A percentile compares a stretch with the other conserved stretches of the same genome.
Evolutionary conservation across 2,888 invertebrate genomes (phyloP).

Genomic region (Mythimna lalbum): DNA sequence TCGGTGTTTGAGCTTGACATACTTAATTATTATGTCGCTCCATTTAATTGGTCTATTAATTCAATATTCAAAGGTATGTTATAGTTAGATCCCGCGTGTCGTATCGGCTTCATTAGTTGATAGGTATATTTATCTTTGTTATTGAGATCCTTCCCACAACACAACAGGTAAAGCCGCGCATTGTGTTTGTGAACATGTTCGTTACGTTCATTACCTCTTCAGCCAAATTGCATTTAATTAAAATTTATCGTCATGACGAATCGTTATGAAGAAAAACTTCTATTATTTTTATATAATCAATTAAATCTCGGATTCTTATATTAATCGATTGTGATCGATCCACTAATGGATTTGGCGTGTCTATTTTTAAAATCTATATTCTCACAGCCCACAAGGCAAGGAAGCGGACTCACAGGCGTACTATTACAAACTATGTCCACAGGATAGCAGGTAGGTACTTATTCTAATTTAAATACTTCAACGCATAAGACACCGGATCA

Average conservation of each 20-base stretch:
- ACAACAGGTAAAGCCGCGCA: constrained; percentile 9
- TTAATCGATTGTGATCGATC: constrained; percentile 37
- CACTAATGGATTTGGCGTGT: constrained; percentile 28
- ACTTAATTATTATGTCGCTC: too few species aligned
- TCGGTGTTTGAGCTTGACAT: too few species aligned
- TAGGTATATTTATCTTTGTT: background rate
- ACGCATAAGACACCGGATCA: too few species aligned
- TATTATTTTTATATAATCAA: constrained; percentile 40
- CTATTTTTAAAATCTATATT: constrained; percentile 1
- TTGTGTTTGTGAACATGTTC: constrained; percentile 15
- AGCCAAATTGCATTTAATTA: constrained; percentile 34
- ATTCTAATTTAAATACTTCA: too few species aligned
- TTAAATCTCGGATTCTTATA: constrained; percentile 33
- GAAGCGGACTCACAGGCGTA: background rate
- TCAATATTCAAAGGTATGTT: background rate
- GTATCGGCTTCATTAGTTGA: background rate
- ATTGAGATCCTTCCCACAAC: background rate
- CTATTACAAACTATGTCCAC: too few species aligned
- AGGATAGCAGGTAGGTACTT: background rate
- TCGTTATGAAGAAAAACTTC: constrained; percentile 20
- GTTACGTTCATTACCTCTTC: constrained; percentile 17
- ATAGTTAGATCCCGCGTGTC: background rate
- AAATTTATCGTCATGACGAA: constrained; percentile 31
- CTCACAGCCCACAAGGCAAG: constrained; percentile 9
- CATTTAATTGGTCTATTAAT: background rate